phyloP scores from a whole-genome alignment of 1,140 invertebrate genomes.

The Cylas formicarius region DNA sequence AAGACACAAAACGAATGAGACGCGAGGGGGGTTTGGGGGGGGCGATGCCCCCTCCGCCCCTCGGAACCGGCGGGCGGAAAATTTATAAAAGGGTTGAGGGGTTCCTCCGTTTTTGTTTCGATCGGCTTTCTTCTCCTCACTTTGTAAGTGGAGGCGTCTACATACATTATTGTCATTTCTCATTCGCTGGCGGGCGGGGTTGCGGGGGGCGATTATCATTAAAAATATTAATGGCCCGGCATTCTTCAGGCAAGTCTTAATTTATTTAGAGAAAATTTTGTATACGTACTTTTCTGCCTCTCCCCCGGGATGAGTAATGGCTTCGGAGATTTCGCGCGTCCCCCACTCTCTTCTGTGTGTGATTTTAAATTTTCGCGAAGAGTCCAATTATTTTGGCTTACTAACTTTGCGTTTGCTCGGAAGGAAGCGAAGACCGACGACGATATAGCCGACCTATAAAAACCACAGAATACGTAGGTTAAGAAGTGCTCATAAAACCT shows the following conservation, averaged over 20 bases:
- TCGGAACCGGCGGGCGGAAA: constrained; percentile 12
- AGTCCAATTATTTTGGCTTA: no score
- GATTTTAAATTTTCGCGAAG: constrained; percentile 30
- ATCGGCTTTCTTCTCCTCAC: constrained; percentile 30
- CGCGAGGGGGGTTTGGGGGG: constrained; percentile 25
- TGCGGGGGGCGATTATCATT: constrained; percentile 39
- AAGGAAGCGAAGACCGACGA: no score
- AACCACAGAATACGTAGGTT: no score
- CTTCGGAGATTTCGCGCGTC: constrained; percentile 21
- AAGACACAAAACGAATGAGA: constrained; percentile 37
- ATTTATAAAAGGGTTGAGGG: constrained; percentile 35
- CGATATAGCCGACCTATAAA: no score
- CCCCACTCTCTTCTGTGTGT: constrained; percentile 18
- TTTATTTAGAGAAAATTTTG: constrained; percentile 39
- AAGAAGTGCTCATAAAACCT: no score
- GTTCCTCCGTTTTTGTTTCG: constrained; percentile 30
- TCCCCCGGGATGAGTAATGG: constrained; percentile 29
- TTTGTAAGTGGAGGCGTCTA: constrained; percentile 33
- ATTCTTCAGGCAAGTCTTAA: constrained; percentile 41
- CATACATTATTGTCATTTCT: constrained; percentile 42
- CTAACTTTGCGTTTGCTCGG: no score
- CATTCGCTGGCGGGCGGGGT: no score
- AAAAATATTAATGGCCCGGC: constrained; percentile 40
- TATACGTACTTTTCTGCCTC: constrained; percentile 36
- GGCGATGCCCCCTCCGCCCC: no score